Percentiles rank a stretch among this genome's conserved stretches.
phyloP scores from a whole-genome alignment of 2,888 invertebrate genomes.

The Pinctada fucata region DNA sequence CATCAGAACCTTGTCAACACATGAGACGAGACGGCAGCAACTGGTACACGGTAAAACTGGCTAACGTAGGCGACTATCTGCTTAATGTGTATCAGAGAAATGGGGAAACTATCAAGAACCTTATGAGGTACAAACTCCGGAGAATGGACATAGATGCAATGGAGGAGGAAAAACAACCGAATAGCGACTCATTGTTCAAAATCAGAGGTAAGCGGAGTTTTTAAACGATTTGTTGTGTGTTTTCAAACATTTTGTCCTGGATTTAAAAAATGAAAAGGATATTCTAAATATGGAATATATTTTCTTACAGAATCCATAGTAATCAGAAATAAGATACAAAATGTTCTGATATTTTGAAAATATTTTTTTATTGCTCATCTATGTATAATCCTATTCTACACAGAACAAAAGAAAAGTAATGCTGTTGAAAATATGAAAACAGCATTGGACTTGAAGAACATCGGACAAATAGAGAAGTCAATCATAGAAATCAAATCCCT shows the following conservation, averaged over 20 bases:
- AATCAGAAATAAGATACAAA: too few species aligned
- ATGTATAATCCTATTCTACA: too few species aligned
- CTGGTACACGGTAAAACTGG: constrained; percentile 16
- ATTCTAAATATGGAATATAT: too few species aligned
- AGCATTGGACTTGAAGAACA: constrained; percentile 15
- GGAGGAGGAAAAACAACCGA: constrained; percentile 5
- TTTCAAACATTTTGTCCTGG: too few species aligned
- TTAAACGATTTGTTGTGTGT: too few species aligned
- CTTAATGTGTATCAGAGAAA: constrained; percentile 14
- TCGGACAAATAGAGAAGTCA: constrained; percentile 8
- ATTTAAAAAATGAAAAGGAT: too few species aligned
- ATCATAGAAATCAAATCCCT: constrained; percentile 3
- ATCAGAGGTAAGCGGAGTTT: neutral
- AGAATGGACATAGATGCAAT: constrained; percentile 10
- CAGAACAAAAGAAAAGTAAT: constrained; percentile 12
- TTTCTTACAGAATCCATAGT: too few species aligned
- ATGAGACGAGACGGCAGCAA: constrained; percentile 20
- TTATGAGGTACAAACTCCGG: constrained; percentile 11
- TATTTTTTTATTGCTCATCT: too few species aligned
- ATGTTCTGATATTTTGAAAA: too few species aligned
- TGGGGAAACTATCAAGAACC: constrained; percentile 7
- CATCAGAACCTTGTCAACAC: neutral
- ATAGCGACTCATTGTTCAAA: constrained; percentile 19
- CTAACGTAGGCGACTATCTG: constrained; percentile 9
- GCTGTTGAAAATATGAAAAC: constrained; percentile 2